phyloP scores from a whole-genome alignment of 2,888 invertebrate species.

The Nemurella pictetii region DNA sequence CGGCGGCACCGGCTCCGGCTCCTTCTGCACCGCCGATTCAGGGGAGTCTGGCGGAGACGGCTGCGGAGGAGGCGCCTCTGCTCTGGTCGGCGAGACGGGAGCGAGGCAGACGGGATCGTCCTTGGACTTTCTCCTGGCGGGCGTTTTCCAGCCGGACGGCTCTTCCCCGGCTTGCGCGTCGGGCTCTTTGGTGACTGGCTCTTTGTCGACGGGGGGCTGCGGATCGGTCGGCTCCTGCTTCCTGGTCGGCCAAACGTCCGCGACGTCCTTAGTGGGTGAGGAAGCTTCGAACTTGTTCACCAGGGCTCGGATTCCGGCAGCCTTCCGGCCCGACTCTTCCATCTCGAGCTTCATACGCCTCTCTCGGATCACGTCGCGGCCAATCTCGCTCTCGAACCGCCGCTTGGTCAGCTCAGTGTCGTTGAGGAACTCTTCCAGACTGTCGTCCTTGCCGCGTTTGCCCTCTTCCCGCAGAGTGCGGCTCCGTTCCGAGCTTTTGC shows the following conservation, averaged over 20 bases:
- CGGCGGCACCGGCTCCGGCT: slow-evolving; percentile 55
- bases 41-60: background rate
- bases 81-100: slow-evolving; percentile 24
- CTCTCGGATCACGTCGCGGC: slow-evolving; percentile 54
- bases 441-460: background rate
- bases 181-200: too few species aligned
- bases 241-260: background rate
- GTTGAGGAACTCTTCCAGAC: slow-evolving; percentile 9
- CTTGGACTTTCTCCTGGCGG: background rate
- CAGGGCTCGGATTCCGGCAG: slow-evolving; percentile 61
- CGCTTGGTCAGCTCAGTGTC: slow-evolving; percentile 44
- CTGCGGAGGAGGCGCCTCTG: background rate
- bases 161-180: too few species aligned
- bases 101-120: background rate
- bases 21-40: background rate
- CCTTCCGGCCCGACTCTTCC: slow-evolving; percentile 43
- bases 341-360: slow-evolving; percentile 54
- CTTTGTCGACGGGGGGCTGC: background rate
- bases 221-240: background rate
- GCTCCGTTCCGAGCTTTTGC: background rate
- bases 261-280: slow-evolving; percentile 55
- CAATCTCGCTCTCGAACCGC: slow-evolving; percentile 56
- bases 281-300: slow-evolving; percentile 65
- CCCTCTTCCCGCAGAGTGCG: background rate
- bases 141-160: background rate